Percentiles rank a stretch among this genome's conserved stretches.
Evolutionary conservation across 2,888 invertebrate genomes (phyloP).

Genomic region (Drosophila peninsularis): DNA sequence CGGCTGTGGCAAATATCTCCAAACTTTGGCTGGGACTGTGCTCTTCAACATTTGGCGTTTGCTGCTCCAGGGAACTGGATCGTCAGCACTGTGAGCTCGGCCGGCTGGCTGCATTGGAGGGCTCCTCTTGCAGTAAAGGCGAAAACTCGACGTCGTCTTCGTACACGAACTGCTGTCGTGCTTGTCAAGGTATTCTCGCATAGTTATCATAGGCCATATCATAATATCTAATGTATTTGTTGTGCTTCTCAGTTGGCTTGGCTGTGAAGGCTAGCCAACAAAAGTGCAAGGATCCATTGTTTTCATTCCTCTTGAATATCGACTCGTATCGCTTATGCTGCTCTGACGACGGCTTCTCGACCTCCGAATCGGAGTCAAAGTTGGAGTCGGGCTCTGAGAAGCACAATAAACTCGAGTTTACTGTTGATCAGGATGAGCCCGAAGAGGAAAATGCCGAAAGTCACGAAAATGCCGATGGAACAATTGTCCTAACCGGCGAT

Average conservation of each 20-base stretch:
- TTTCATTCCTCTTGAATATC: conserved; percentile 84
- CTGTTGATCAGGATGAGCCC: background rate
- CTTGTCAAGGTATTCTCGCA: conserved; percentile 85
- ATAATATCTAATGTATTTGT: background rate
- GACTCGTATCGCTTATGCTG: conserved; percentile 88
- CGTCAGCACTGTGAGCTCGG: conserved; percentile 82
- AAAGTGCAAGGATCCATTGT: conserved; percentile 86
- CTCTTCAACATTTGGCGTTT: conserved; percentile 87
- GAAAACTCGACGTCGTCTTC: conserved; percentile 77
- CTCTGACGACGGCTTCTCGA: conserved; percentile 60
- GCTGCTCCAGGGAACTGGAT: conserved; percentile 87
- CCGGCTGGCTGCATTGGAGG: conserved; percentile 77
- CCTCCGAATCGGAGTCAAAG: background rate
- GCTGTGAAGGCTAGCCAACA: conserved; percentile 86
- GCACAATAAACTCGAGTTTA: background rate
- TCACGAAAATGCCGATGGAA: conserved; percentile 52
- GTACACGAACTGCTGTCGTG: conserved; percentile 87
- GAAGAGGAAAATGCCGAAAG: conserved; percentile 5
- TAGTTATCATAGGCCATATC: too few species aligned
- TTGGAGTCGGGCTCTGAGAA: conserved; percentile 1
- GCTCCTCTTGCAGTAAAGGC: conserved; percentile 75
- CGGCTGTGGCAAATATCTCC: conserved; percentile 86
- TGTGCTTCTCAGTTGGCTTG: conserved; percentile 85
- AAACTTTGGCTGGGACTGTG: conserved; percentile 87
- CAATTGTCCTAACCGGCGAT: conserved; percentile 70